phyloP scores from a whole-genome alignment of 2,113 vertebrate species.

The Coreoperca whiteheadi region DNA sequence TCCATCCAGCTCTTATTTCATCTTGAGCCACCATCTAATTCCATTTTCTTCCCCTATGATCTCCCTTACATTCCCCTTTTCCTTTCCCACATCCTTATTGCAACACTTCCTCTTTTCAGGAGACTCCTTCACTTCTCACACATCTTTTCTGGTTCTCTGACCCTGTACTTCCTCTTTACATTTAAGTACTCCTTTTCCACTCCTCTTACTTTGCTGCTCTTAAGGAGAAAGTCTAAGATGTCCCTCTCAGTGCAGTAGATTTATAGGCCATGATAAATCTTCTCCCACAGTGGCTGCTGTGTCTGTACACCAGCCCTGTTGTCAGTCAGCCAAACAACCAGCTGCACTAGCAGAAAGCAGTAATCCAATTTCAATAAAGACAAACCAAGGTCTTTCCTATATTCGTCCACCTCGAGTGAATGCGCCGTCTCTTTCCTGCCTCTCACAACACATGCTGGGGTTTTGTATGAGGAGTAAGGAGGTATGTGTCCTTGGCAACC shows the following conservation, averaged over 20 bases:
- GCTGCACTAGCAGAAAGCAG: constrained; percentile 70
- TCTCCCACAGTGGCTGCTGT: constrained; percentile 49
- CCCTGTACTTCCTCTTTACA: constrained; percentile 31
- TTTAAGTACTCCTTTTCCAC: constrained; percentile 11
- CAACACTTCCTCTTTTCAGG: constrained; percentile 35
- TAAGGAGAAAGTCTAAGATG: constrained; percentile 41
- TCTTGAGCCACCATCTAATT: not conserved
- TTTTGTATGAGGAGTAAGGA: constrained; percentile 42
- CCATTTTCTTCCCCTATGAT: not conserved
- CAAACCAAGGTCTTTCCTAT: constrained; percentile 84
- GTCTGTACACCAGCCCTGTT: constrained; percentile 57
- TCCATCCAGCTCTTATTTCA: constrained; percentile 3
- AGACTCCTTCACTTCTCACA: constrained; percentile 1
- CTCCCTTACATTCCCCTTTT: not conserved
- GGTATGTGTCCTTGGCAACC: constrained; percentile 64
- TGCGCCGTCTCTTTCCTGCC: constrained; percentile 11
- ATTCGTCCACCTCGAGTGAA: constrained; percentile 69
- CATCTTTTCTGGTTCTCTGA: not conserved
- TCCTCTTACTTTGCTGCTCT: not conserved
- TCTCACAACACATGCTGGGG: constrained; percentile 41
- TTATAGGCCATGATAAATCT: constrained; percentile 74
- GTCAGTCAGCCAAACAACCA: constrained; percentile 76
- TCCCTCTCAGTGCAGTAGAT: constrained; percentile 57
- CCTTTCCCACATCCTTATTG: not conserved
- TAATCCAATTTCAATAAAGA: constrained; percentile 84